Conservation (phyloP, 2,888 invertebrate species). For the Pammene fasciana region DNA sequence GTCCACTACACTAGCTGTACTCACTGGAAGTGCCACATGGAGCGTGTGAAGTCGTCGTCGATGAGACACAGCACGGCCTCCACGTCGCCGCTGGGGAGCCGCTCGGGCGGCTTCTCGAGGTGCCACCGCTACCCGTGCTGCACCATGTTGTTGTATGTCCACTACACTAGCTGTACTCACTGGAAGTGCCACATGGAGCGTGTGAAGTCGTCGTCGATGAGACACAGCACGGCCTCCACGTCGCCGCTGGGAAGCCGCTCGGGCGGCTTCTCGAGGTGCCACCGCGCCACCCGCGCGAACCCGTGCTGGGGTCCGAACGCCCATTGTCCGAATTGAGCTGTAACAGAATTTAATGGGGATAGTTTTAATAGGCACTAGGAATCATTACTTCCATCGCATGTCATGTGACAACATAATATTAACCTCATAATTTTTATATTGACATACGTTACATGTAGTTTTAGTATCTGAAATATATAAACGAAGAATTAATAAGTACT, state of each 20-base stretch:
- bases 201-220: conserved; percentile 96
- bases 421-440: no score
- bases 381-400: no score
- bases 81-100: conserved; percentile 94
- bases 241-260: conserved; percentile 95
- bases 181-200: conserved; percentile 97
- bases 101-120: conserved; percentile 93
- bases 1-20: no score
- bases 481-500: no score
- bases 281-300: conserved; percentile 95
- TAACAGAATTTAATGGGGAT: conserved; percentile 38
- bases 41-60: conserved; percentile 95
- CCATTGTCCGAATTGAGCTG: conserved; percentile 98
- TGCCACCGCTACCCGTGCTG: conserved; percentile 98
- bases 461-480: no score
- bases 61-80: conserved; percentile 95
- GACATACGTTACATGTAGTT: no score
- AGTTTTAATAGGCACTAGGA: no score
- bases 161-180: no score
- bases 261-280: conserved; percentile 95
- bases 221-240: conserved; percentile 95
- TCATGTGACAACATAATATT: no score
- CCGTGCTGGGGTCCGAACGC: conserved; percentile 97
- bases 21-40: conserved; percentile 97
- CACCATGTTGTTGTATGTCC: neutral